Conservation (phyloP, 1,140 invertebrate genomes). For the Pseudomyrmex sp. region DNA sequence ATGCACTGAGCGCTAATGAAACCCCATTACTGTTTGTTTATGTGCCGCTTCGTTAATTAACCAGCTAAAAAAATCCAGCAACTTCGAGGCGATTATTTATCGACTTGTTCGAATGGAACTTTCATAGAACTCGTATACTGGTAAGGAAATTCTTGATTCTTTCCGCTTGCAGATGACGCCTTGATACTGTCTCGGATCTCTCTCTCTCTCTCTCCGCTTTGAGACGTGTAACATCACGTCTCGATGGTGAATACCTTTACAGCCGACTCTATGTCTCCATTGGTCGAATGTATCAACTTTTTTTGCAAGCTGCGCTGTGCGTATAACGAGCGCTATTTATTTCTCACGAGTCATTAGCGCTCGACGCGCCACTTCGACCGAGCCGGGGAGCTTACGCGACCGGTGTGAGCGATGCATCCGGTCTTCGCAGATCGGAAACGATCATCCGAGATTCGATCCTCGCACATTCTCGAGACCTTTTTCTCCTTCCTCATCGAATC, state of each 20-base stretch:
- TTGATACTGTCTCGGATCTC: background rate
- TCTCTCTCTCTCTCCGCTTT: conserved; percentile 14
- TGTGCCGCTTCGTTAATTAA: conserved; percentile 76
- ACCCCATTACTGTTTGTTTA: conserved; percentile 15
- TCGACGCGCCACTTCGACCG: conserved; percentile 34
- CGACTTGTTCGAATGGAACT: conserved; percentile 51
- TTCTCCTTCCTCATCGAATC: conserved; percentile 9
- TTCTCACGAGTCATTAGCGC: conserved; percentile 65
- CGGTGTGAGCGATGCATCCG: conserved; percentile 57
- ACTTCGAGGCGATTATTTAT: conserved; percentile 70
- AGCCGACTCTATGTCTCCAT: conserved; percentile 61
- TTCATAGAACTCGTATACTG: conserved; percentile 31
- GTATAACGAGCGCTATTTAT: conserved; percentile 62
- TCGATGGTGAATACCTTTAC: conserved; percentile 23
- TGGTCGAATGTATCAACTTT: conserved; percentile 15
- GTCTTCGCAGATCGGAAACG: conserved; percentile 62
- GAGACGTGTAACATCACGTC: background rate
- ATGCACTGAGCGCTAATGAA: conserved; percentile 69
- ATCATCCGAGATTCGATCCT: conserved; percentile 53
- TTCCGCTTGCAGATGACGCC: conserved; percentile 32
- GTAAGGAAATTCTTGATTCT: conserved; percentile 12
- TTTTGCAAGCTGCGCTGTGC: conserved; percentile 43
- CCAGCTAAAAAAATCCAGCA: conserved; percentile 62
- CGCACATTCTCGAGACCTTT: conserved; percentile 31
- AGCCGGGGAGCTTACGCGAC: conserved; percentile 52